phyloP scores from a whole-genome alignment of 2,797 vertebrate genomes.

The Molossus molossus region DNA sequence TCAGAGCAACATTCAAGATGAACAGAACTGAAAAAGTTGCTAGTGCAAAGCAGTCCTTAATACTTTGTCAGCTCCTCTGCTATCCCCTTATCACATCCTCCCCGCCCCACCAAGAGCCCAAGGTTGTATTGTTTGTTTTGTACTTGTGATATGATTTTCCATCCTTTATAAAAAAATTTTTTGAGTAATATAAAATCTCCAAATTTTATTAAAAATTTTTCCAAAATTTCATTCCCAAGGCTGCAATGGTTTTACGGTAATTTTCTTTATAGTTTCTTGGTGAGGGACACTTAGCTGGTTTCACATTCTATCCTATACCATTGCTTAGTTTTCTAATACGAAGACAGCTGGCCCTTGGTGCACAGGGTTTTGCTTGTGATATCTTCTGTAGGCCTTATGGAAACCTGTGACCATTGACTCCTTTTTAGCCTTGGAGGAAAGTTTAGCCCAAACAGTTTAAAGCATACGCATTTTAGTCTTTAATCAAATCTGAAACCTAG shows the following conservation, averaged over 20 bases:
- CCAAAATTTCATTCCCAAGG: conserved; percentile 12
- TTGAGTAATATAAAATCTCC: neutral
- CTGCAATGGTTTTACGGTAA: neutral
- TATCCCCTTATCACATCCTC: neutral
- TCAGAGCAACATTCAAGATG: neutral
- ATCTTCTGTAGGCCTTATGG: neutral
- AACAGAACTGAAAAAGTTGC: neutral
- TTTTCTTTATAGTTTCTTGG: neutral
- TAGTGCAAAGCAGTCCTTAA: neutral
- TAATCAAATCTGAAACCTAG: conserved; percentile 30
- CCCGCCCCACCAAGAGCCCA: neutral
- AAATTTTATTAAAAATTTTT: conserved; percentile 18
- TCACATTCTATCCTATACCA: neutral
- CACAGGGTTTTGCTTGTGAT: neutral
- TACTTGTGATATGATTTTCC: neutral
- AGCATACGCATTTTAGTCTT: neutral
- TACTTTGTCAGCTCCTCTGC: neutral
- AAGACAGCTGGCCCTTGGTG: neutral
- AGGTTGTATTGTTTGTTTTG: neutral
- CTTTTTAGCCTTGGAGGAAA: neutral
- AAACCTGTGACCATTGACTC: neutral
- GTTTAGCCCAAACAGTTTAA: neutral
- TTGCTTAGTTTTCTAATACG: neutral
- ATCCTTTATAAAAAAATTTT: neutral
- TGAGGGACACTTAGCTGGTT: neutral